Evolutionary conservation across 2,113 vertebrate genomes (phyloP).

Genomic region (Eupsittula cactorum): DNA sequence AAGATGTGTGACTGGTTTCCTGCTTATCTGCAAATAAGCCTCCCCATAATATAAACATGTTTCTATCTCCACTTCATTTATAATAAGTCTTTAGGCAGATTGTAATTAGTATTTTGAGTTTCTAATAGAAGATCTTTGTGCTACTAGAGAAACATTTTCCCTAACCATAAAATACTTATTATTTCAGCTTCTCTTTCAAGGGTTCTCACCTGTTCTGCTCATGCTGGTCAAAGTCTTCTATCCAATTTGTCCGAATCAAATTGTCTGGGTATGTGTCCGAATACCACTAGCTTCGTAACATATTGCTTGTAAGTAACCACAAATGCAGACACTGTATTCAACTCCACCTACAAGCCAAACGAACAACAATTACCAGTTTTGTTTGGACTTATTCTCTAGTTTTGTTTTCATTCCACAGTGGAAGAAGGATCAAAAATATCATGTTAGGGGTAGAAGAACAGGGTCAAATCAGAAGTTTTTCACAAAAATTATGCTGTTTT

Average conservation of each 20-base stretch:
- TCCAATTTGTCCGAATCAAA: conserved; percentile 21
- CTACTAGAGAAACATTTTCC: conserved; percentile 9
- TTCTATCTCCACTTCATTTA: conserved; percentile 56
- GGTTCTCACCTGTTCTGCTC: conserved; percentile 59
- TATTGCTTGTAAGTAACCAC: neutral
- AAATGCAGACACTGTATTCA: neutral
- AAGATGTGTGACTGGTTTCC: conserved; percentile 49
- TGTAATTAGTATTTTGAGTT: conserved; percentile 60
- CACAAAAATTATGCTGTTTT: neutral
- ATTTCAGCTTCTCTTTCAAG: conserved; percentile 34
- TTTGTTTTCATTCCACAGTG: neutral
- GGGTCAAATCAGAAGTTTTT: neutral
- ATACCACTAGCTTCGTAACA: neutral
- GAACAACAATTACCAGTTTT: conserved; percentile 17
- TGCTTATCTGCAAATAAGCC: conserved; percentile 47
- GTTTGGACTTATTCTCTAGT: neutral
- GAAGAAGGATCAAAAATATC: neutral
- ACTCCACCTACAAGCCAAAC: conserved; percentile 32
- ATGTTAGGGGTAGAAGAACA: neutral
- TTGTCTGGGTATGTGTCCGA: neutral
- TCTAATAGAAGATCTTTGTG: conserved; percentile 21
- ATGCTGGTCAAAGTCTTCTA: neutral
- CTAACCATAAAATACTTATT: conserved; percentile 25
- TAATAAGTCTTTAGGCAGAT: conserved; percentile 55
- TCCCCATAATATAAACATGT: conserved; percentile 49